A percentile compares a stretch with the other conserved stretches of the same genome.
Evolutionary conservation across 2,888 invertebrate genomes (phyloP).

Genomic region (Patella pellucida): DNA sequence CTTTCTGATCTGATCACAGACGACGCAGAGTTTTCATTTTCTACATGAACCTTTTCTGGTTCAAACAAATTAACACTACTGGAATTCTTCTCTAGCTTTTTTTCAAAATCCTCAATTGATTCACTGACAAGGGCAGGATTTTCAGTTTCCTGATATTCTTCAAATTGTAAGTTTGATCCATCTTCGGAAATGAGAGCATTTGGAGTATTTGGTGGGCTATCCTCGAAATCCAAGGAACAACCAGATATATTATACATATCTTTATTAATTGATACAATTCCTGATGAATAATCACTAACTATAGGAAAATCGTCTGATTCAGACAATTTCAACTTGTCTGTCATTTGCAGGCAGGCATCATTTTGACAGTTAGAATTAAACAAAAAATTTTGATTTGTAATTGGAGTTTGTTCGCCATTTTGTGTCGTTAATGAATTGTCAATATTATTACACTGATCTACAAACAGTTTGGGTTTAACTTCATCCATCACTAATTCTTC

Average conservation of each 20-base stretch:
- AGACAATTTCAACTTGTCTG: too few species aligned
- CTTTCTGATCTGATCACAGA: neutral
- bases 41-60: neutral
- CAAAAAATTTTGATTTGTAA: too few species aligned
- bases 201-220: neutral
- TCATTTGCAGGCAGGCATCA: too few species aligned
- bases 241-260: slow-evolving; percentile 8
- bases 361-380: too few species aligned
- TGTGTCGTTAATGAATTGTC: too few species aligned
- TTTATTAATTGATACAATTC: neutral
- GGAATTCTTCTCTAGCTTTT: neutral
- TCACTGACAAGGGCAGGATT: neutral
- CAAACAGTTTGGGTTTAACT: neutral
- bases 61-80: slow-evolving; percentile 7
- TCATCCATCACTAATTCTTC: neutral
- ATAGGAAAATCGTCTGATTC: neutral
- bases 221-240: neutral
- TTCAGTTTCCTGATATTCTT: neutral
- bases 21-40: neutral
- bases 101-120: neutral
- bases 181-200: neutral
- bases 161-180: neutral
- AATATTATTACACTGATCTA: slow-evolving; percentile 1
- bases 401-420: too few species aligned
- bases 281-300: neutral